phyloP scores from a whole-genome alignment of 2,113 vertebrate species.

The Gadus chalcogrammus region DNA sequence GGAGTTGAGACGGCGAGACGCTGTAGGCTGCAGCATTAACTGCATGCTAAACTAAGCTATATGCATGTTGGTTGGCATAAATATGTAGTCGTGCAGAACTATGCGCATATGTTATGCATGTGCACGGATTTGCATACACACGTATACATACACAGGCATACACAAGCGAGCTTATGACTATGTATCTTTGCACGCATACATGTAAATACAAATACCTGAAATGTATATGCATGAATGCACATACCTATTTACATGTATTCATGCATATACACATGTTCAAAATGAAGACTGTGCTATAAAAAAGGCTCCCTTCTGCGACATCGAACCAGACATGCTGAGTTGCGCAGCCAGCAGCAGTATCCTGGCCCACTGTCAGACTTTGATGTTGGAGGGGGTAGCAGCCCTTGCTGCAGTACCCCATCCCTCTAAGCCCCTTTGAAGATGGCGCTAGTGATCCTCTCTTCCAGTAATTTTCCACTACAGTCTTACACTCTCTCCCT shows the following conservation, averaged over 20 bases:
- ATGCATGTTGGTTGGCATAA: not conserved
- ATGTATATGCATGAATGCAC: not conserved
- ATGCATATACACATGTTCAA: not conserved
- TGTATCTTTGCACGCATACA: not conserved
- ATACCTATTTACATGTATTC: not conserved
- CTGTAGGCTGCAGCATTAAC: not conserved
- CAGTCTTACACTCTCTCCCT: too few relatives aligned
- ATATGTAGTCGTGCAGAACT: too few relatives aligned
- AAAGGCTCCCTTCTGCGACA: not conserved
- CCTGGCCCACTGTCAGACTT: slow-evolving; percentile 69
- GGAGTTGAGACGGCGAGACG: too few relatives aligned
- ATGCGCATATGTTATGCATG: too few relatives aligned
- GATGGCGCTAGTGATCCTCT: slow-evolving; percentile 69
- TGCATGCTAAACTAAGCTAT: not conserved
- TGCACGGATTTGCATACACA: too few relatives aligned
- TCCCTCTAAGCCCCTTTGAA: slow-evolving; percentile 65
- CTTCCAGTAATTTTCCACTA: slow-evolving; percentile 71
- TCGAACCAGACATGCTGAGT: not conserved
- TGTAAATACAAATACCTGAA: not conserved
- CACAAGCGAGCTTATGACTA: too few relatives aligned
- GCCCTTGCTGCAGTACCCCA: slow-evolving; percentile 48
- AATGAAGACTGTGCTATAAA: not conserved
- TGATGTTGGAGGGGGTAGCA: slow-evolving; percentile 67
- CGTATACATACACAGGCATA: too few relatives aligned
- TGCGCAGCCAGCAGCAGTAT: slow-evolving; percentile 29